Conservation (phyloP, 1,140 invertebrate species). For the Oscheius sp. region DNA sequence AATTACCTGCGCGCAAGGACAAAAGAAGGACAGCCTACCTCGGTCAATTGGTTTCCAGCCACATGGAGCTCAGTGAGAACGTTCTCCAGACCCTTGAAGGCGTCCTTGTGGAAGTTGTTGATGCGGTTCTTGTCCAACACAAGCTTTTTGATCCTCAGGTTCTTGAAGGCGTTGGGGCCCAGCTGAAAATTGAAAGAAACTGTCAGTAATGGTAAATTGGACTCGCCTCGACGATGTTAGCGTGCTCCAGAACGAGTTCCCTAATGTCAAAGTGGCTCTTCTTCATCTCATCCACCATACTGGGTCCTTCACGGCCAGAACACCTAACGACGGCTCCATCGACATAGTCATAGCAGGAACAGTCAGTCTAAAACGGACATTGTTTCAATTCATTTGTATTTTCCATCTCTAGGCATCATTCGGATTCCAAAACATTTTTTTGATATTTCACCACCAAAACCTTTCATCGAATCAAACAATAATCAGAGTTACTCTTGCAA, state of each 20-base stretch:
- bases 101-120: constrained; percentile 50
- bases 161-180: constrained; percentile 54
- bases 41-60: constrained; percentile 48
- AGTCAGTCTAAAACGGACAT: constrained; percentile 41
- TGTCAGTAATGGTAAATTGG: not conserved
- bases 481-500: too few relatives aligned
- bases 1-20: not conserved
- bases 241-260: constrained; percentile 57
- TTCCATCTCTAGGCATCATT: too few relatives aligned
- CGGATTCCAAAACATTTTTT: too few relatives aligned
- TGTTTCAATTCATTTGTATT: too few relatives aligned
- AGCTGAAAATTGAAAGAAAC: constrained; percentile 45
- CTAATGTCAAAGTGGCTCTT: constrained; percentile 49
- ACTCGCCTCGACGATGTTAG: constrained; percentile 58
- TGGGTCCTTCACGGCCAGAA: constrained; percentile 51
- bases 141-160: constrained; percentile 58
- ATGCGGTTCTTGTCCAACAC: constrained; percentile 60
- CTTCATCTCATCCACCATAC: constrained; percentile 56
- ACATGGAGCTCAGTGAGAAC: constrained; percentile 56
- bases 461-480: too few relatives aligned
- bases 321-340: constrained; percentile 60
- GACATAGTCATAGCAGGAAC: constrained; percentile 56
- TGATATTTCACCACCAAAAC: too few relatives aligned
- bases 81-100: constrained; percentile 55
- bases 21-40: constrained; percentile 24